phyloP scores from a whole-genome alignment of 2,888 invertebrate genomes.

The Siphonodentalium dalli region DNA sequence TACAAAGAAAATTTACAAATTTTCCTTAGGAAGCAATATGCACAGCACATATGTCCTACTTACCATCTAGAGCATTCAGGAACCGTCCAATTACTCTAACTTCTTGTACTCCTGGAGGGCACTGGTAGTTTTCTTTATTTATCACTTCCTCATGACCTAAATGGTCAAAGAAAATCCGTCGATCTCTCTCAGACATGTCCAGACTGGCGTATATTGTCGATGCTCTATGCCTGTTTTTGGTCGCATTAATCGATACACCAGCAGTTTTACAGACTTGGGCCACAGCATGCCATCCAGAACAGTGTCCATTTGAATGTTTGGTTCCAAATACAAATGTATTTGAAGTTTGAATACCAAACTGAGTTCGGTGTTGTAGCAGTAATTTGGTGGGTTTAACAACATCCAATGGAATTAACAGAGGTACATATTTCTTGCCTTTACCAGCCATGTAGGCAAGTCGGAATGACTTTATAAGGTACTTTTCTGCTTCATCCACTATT shows the following conservation, averaged over 20 bases:
- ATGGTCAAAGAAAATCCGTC: slow-evolving; percentile 24
- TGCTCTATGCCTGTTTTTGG: slow-evolving; percentile 24
- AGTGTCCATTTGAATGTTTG: slow-evolving; percentile 4
- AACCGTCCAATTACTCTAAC: slow-evolving; percentile 27
- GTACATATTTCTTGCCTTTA: slow-evolving; percentile 25
- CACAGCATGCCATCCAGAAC: slow-evolving; percentile 15
- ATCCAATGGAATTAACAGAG: slow-evolving; percentile 21
- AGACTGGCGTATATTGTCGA: slow-evolving; percentile 29
- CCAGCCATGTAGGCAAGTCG: slow-evolving; percentile 22
- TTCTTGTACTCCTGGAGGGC: slow-evolving; percentile 25
- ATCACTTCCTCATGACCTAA: slow-evolving; percentile 26
- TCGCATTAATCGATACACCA: slow-evolving; percentile 20
- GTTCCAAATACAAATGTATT: slow-evolving; percentile 16
- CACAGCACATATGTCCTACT: too few relatives aligned
- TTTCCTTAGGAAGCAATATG: too few relatives aligned
- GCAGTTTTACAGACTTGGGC: slow-evolving; percentile 2
- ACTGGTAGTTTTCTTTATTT: slow-evolving; percentile 32
- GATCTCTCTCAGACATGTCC: slow-evolving; percentile 23
- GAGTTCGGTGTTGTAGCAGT: not conserved
- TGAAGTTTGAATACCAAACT: slow-evolving; percentile 2
- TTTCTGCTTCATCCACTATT: slow-evolving; percentile 14
- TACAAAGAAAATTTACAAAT: too few relatives aligned
- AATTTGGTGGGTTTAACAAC: slow-evolving; percentile 12
- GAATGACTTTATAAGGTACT: slow-evolving; percentile 14
- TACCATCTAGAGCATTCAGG: slow-evolving; percentile 18